phyloP scores from a whole-genome alignment of 2,797 vertebrate genomes.

The Lycodopsis pacificus region DNA sequence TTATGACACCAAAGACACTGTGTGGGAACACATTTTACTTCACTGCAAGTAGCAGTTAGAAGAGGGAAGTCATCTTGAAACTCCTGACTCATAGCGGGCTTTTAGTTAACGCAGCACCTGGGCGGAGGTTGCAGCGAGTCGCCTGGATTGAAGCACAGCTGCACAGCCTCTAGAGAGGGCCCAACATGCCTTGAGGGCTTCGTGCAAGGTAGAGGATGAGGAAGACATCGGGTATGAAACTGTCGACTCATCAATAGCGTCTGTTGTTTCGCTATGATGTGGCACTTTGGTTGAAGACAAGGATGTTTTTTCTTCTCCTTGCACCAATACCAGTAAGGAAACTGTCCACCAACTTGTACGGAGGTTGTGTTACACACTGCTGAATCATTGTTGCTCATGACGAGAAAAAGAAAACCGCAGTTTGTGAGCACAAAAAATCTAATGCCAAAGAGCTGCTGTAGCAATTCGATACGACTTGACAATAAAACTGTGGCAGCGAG shows the following conservation, averaged over 20 bases:
- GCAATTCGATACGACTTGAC: constrained; percentile 54
- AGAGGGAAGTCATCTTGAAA: constrained; percentile 56
- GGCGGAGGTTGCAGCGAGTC: constrained; percentile 45
- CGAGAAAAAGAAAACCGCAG: neutral
- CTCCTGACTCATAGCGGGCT: constrained; percentile 59
- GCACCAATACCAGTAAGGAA: constrained; percentile 57
- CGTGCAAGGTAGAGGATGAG: constrained; percentile 39
- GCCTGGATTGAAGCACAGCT: constrained; percentile 17
- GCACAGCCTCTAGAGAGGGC: constrained; percentile 31
- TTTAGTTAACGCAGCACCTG: constrained; percentile 67
- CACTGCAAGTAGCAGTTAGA: constrained; percentile 53
- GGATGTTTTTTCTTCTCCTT: constrained; percentile 4
- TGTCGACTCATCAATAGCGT: constrained; percentile 60
- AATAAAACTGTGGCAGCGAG: constrained; percentile 61
- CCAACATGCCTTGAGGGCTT: constrained; percentile 32
- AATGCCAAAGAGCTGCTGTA: constrained; percentile 44
- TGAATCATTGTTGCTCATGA: constrained; percentile 62
- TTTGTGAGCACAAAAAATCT: constrained; percentile 43
- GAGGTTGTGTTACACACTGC: constrained; percentile 30
- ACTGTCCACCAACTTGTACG: constrained; percentile 42
- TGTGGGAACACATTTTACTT: constrained; percentile 54
- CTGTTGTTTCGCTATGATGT: constrained; percentile 68
- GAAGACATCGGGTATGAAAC: constrained; percentile 52
- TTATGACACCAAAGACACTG: constrained; percentile 31
- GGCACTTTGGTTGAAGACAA: constrained; percentile 35